A percentile compares a stretch with the other conserved stretches of the same genome.
Evolutionary conservation across 2,113 vertebrate species (phyloP).

Genomic region (Crotalus tigris): DNA sequence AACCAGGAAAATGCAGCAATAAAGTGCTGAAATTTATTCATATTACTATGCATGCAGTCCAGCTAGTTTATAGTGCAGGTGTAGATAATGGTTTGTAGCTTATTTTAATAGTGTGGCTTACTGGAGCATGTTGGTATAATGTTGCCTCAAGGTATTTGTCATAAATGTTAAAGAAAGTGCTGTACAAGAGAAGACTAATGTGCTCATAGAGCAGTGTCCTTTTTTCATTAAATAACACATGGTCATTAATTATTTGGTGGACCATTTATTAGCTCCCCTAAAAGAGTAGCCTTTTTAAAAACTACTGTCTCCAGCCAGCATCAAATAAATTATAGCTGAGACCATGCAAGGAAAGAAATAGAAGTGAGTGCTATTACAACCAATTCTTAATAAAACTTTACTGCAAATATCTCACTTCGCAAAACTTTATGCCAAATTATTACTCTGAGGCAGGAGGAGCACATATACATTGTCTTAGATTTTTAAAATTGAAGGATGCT

Average conservation of each 20-base stretch:
- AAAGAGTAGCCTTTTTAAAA: not conserved
- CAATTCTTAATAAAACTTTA: not conserved
- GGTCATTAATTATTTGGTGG: not conserved
- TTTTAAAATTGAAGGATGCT: not conserved
- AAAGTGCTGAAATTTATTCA: constrained; percentile 12
- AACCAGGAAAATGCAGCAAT: not conserved
- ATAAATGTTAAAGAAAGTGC: constrained; percentile 39
- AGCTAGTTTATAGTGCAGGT: constrained; percentile 41
- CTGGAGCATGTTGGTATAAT: constrained; percentile 46
- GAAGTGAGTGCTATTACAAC: not conserved
- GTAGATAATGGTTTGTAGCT: constrained; percentile 50
- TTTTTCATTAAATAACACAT: constrained; percentile 8
- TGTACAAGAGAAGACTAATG: not conserved
- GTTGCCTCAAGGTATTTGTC: constrained; percentile 47
- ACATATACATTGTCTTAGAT: not conserved
- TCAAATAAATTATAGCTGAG: not conserved
- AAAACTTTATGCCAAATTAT: not conserved
- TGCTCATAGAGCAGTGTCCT: not conserved
- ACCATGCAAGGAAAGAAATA: not conserved
- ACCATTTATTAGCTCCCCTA: constrained; percentile 10
- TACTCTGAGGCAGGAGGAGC: not conserved
- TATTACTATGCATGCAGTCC: constrained; percentile 34
- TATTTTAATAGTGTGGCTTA: constrained; percentile 51
- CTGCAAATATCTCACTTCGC: not conserved
- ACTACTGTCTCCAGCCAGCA: not conserved